phyloP scores from a whole-genome alignment of 2,113 vertebrate genomes.

The Lepidothrix coronata region DNA sequence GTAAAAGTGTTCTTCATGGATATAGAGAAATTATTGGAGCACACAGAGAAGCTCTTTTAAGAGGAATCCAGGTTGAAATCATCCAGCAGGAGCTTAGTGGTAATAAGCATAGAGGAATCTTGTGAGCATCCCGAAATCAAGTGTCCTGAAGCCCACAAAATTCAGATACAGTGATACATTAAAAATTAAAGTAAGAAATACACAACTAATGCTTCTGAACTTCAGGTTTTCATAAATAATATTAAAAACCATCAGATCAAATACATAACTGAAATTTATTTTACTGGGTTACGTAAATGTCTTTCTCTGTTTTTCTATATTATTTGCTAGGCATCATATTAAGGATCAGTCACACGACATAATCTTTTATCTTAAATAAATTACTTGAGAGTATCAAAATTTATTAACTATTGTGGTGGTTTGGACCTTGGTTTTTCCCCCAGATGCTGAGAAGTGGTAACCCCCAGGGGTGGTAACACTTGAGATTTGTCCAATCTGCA shows the following conservation, averaged over 20 bases:
- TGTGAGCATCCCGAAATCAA: neutral
- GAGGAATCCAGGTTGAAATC: neutral
- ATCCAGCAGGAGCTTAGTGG: neutral
- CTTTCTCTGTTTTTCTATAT: neutral
- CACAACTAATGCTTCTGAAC: neutral
- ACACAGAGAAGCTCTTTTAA: neutral
- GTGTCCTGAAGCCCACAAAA: neutral
- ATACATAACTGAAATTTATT: neutral
- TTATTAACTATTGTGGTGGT: no score
- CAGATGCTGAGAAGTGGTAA: no score
- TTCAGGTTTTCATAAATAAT: neutral
- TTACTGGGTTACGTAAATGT: neutral
- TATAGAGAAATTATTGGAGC: neutral
- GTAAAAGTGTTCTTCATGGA: neutral
- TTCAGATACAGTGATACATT: neutral
- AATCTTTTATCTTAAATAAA: neutral
- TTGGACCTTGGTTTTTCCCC: no score
- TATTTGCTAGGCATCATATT: neutral
- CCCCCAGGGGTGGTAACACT: no score
- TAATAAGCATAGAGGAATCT: neutral
- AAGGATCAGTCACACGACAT: neutral
- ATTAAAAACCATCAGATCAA: neutral
- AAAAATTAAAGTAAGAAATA: neutral
- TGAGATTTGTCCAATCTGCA: no score
- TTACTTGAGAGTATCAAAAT: neutral